These are phyloP conservation scores for Urocynchramus pylzowi DNA, from an alignment of 2,113 vertebrate species.

Conservation along the genomic window DNA sequence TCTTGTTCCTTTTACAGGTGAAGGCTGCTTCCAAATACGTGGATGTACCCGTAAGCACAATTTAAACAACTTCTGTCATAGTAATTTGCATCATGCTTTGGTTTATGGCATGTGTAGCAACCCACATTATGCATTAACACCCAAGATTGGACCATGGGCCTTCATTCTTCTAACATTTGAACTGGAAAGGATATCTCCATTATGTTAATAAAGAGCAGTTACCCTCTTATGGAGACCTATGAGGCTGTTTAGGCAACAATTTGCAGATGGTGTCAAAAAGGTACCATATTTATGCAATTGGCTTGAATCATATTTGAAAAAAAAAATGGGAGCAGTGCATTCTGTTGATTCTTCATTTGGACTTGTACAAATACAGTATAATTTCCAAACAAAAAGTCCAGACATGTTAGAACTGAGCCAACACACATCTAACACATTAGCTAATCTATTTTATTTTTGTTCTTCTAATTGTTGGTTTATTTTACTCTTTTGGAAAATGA, in stretches of 20 bases:
- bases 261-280: slow-evolving; percentile 60
- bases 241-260: slow-evolving; percentile 37
- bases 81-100: slow-evolving; percentile 17
- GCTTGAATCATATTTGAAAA: slow-evolving; percentile 25
- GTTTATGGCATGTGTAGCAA: slow-evolving; percentile 20
- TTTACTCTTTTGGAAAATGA: slow-evolving; percentile 63
- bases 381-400: slow-evolving; percentile 62
- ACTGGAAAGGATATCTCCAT: slow-evolving; percentile 2
- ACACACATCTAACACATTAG: slow-evolving; percentile 55
- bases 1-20: slow-evolving; percentile 82
- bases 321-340: slow-evolving; percentile 39
- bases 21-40: slow-evolving; percentile 99
- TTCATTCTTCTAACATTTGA: slow-evolving; percentile 13
- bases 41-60: slow-evolving; percentile 96
- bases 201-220: slow-evolving; percentile 37
- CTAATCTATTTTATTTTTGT: slow-evolving; percentile 64
- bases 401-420: slow-evolving; percentile 54
- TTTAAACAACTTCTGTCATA: slow-evolving; percentile 58
- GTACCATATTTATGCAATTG: slow-evolving; percentile 58
- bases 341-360: slow-evolving; percentile 63
- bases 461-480: slow-evolving; percentile 64
- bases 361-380: slow-evolving; percentile 59
- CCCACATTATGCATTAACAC: neutral
- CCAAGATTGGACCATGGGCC: neutral
- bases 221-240: slow-evolving; percentile 21